Percentiles rank a stretch among this genome's conserved stretches.
These are phyloP conservation scores for Cheilosia vulpina DNA, from an alignment of 2,888 invertebrate species.

Conservation along the genomic window DNA sequence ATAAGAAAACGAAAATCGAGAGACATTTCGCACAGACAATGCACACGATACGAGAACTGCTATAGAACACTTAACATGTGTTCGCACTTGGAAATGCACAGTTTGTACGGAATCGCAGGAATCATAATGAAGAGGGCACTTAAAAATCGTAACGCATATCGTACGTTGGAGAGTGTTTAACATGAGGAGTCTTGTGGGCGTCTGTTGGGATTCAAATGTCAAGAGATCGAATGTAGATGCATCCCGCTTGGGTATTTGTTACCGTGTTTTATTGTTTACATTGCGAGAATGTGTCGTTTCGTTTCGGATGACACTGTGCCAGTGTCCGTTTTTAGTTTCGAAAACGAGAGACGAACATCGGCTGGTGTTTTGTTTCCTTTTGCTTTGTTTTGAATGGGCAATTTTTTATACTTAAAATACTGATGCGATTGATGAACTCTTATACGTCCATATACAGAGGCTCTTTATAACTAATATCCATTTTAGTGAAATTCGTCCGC, in stretches of 20 bases:
- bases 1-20: conserved; percentile 14
- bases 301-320: conserved; percentile 1
- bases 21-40: conserved; percentile 48
- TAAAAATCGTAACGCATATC: conserved; percentile 36
- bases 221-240: conserved; percentile 38
- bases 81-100: conserved; percentile 69
- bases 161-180: conserved; percentile 6
- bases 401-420: neutral
- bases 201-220: conserved; percentile 54
- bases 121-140: conserved; percentile 43
- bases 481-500: no score
- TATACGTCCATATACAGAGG: no score
- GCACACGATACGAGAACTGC: conserved; percentile 23
- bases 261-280: conserved; percentile 4
- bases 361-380: neutral
- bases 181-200: conserved; percentile 31
- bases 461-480: no score
- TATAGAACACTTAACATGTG: conserved; percentile 71
- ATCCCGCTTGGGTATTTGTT: conserved; percentile 26
- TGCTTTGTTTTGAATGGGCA: neutral
- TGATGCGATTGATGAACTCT: neutral
- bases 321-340: conserved; percentile 26
- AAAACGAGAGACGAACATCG: neutral
- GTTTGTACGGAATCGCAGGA: conserved; percentile 36
- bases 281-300: neutral